A percentile compares a stretch with the other conserved stretches of the same genome.
Evolutionary conservation across 2,113 vertebrate genomes (phyloP).

Genomic region (Colius striatus): DNA sequence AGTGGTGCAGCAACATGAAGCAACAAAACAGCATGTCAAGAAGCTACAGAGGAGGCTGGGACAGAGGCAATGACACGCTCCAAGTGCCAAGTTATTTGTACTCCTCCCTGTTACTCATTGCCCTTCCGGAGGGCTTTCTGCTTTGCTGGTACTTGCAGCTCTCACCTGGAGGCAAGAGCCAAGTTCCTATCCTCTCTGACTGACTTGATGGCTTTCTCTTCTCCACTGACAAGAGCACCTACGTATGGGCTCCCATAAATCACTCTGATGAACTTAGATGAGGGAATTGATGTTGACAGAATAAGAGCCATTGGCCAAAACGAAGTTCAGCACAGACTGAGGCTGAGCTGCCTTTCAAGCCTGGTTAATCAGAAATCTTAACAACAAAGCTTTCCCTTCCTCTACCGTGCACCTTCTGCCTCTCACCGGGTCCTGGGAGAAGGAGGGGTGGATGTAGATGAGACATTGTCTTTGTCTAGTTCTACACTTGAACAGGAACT

Average conservation of each 20-base stretch:
- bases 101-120: not conserved
- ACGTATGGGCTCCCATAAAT: not conserved
- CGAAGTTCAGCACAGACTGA: not conserved
- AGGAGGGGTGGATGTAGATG: not conserved
- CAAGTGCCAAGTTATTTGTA: not conserved
- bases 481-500: not conserved
- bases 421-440: not conserved
- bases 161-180: not conserved
- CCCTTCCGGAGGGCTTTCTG: not conserved
- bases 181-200: not conserved
- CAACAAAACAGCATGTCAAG: fast-evolving
- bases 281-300: not conserved
- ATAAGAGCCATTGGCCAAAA: not conserved
- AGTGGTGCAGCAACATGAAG: not conserved
- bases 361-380: not conserved
- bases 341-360: not conserved
- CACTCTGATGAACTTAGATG: not conserved
- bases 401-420: not conserved
- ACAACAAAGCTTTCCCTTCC: not conserved
- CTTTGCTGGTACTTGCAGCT: not conserved
- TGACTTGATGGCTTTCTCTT: not conserved
- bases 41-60: not conserved
- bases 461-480: not conserved
- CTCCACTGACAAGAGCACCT: not conserved
- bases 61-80: fast-evolving